A percentile compares a stretch with the other conserved stretches of the same genome.
phyloP scores from a whole-genome alignment of 2,888 invertebrate genomes.

The Hydroisotoma schaefferi region DNA sequence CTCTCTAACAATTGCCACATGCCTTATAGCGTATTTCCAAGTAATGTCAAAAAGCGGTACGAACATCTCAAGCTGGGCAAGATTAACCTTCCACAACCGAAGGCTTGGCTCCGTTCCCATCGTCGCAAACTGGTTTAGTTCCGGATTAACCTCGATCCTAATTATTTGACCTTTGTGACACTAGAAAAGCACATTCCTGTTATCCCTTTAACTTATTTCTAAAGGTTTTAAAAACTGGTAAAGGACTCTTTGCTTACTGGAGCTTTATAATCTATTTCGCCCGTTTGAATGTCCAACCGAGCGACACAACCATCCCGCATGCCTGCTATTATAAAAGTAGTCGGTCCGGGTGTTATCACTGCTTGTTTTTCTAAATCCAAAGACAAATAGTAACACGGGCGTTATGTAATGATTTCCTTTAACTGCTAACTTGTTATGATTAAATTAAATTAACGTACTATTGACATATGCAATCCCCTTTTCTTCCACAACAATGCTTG shows the following conservation, averaged over 20 bases:
- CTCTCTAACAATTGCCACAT: conserved; percentile 39
- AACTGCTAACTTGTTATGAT: neutral
- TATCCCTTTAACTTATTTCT: neutral
- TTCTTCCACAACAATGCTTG: conserved; percentile 34
- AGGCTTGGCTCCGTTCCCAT: conserved; percentile 41
- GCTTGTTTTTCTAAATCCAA: conserved; percentile 18
- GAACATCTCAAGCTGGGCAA: conserved; percentile 39
- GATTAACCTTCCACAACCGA: conserved; percentile 44
- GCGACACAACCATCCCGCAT: conserved; percentile 41
- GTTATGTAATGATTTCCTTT: too few species aligned
- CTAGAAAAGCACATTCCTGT: conserved; percentile 5
- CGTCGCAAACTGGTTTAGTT: conserved; percentile 42
- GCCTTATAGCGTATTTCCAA: conserved; percentile 43
- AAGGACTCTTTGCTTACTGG: conserved; percentile 17
- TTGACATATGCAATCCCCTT: conserved; percentile 31
- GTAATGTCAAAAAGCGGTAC: conserved; percentile 45
- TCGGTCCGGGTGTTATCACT: conserved; percentile 5
- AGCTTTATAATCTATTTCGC: conserved; percentile 34
- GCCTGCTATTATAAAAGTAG: conserved; percentile 43
- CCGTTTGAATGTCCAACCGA: conserved; percentile 35
- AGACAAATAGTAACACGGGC: too few species aligned
- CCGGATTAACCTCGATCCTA: conserved; percentile 37
- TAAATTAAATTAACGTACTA: too few species aligned
- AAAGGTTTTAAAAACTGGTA: neutral
- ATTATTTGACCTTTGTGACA: conserved; percentile 42